phyloP scores from a whole-genome alignment of 2,888 invertebrate species.

The Lapara coniferarum region DNA sequence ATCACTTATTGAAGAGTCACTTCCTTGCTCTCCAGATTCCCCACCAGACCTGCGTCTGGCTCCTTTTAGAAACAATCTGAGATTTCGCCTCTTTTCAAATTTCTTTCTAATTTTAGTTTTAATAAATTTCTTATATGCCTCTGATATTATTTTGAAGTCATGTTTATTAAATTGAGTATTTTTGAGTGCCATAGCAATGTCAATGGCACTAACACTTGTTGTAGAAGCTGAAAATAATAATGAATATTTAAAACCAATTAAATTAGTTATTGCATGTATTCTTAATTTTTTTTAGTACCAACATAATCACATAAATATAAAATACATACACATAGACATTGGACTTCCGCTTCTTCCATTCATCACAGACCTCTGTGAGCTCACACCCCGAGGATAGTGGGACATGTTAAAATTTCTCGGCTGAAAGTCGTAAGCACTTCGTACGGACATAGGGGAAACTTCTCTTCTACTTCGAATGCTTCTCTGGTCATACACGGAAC shows the following conservation, averaged over 20 bases:
- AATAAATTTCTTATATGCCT: slow-evolving; percentile 54
- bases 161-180: slow-evolving; percentile 55
- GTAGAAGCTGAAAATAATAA: slow-evolving; percentile 58
- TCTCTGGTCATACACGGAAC: slow-evolving; percentile 51
- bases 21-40: slow-evolving; percentile 67
- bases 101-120: slow-evolving; percentile 51
- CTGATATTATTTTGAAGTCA: slow-evolving; percentile 58
- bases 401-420: slow-evolving; percentile 48
- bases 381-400: slow-evolving; percentile 45
- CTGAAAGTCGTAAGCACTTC: slow-evolving; percentile 52
- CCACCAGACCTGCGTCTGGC: slow-evolving; percentile 51
- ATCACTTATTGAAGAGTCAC: slow-evolving; percentile 68
- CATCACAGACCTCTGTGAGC: slow-evolving; percentile 53
- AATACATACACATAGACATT: slow-evolving; percentile 52
- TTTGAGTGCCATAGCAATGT: slow-evolving; percentile 60
- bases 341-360: slow-evolving; percentile 65
- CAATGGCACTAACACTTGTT: slow-evolving; percentile 57
- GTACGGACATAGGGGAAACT: slow-evolving; percentile 59
- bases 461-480: slow-evolving; percentile 56
- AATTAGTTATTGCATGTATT: background rate
- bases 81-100: slow-evolving; percentile 58
- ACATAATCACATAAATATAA: no score
- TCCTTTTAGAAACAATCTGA: slow-evolving; percentile 51
- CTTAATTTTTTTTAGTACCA: background rate
- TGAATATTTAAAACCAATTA: background rate